Base-by-base conservation (phyloP, 92 coral and sea anemone genomes). In the Ricordea florida region DNA sequence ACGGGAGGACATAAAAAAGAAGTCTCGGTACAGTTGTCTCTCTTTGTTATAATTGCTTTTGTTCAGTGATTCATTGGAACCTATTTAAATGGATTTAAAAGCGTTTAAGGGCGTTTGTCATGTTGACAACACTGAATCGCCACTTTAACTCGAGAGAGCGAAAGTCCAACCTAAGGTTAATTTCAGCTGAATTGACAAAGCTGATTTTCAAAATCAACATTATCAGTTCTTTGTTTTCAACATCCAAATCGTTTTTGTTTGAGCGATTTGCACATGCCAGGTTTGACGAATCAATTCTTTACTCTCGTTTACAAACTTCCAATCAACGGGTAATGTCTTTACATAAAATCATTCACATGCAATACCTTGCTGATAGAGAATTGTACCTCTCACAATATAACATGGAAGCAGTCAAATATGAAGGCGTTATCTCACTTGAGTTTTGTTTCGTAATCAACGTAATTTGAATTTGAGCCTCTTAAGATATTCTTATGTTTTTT, bases 171-270 rank as follows among this genome's bases (percentile, higher is more conserved):
- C 5, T 24, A 14, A 10, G 30, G 13, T 57, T 28, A 17, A 14
- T 29, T 6, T 36, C 65, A 70, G 65, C 65, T 70, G 64, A 38
- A 30, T 70, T 70, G 30, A 70, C 42, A 70, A 55, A 70, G 77
- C 77, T 55, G 77, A 70, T 50, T 55, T 55, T 14, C n/a, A 70
- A 55, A 55, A 37, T 70, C 65, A 51, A 70, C 64, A 55, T 53
- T 13, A 10, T 26, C 31, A 26, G 53, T 70, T 27, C 17, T 27
- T 22, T 27, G 34, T 10, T 3, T 22, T 10, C 52, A 37, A 38
- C 45, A 70, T 27, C 35, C 41, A 63, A 41, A 14, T 38, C 40
- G 10, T 55, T 55, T 53, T 70, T 52, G 27, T 38, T 40, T 14
- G 6, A 5, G 18, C 11, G 65, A 28, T 17, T n/a, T 0, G 20